phyloP scores from a whole-genome alignment of 2,888 invertebrate species.

The Sympetrum striolatum region DNA sequence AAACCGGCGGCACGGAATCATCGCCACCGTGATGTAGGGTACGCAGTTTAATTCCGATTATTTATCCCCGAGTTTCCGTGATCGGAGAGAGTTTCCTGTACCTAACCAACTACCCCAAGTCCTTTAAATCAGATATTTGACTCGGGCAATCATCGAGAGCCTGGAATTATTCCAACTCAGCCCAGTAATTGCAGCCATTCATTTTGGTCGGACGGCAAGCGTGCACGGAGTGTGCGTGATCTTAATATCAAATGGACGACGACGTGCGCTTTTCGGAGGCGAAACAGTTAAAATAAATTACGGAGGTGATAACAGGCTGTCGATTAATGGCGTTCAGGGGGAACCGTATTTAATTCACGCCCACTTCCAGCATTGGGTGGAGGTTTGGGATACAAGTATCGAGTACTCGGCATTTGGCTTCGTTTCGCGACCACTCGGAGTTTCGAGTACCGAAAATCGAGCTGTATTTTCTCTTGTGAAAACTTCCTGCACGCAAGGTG shows the following conservation, averaged over 20 bases:
- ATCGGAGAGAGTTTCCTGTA: neutral
- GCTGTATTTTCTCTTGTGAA: neutral
- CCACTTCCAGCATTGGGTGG: neutral
- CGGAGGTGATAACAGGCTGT: neutral
- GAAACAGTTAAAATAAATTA: neutral
- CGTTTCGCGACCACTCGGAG: too few species aligned
- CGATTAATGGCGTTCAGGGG: neutral
- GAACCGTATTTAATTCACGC: neutral
- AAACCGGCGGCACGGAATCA: too few species aligned
- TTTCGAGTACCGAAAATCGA: too few species aligned
- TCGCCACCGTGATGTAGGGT: too few species aligned
- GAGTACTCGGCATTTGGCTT: too few species aligned
- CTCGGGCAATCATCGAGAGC: neutral
- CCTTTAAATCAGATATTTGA: neutral
- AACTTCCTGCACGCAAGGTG: neutral
- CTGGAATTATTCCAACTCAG: neutral
- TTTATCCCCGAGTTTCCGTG: neutral
- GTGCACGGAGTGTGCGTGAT: neutral
- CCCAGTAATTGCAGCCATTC: neutral
- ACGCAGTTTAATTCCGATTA: too few species aligned
- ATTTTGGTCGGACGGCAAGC: neutral
- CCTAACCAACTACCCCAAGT: neutral
- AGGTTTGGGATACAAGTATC: too few species aligned
- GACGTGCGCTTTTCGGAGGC: neutral
- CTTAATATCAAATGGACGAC: neutral